A percentile compares a stretch with the other conserved stretches of the same genome.
Evolutionary conservation across 2,888 invertebrate genomes (phyloP).

Genomic region (Dicranocentrus wangi): DNA sequence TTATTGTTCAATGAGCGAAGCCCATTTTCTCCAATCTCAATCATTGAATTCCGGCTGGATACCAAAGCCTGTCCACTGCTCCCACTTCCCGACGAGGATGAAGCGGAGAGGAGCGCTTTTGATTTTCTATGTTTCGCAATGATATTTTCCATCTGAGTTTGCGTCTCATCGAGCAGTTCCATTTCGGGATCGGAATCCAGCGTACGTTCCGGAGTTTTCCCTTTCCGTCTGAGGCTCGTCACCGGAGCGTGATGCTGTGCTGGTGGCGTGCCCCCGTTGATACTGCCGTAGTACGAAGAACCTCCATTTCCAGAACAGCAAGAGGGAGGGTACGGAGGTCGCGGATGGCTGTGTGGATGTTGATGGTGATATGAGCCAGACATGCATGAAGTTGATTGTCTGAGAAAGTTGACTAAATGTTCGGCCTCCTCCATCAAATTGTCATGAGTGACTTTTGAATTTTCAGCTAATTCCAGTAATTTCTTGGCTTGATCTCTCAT

Average conservation of each 20-base stretch:
- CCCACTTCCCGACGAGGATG: conserved; percentile 40
- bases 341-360: conserved; percentile 34
- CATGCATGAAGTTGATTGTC: conserved; percentile 45
- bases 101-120: conserved; percentile 46
- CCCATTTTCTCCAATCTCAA: conserved; percentile 44
- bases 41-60: conserved; percentile 49
- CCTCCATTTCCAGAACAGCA: conserved; percentile 53
- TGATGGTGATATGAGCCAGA: conserved; percentile 42
- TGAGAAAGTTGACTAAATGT: conserved; percentile 64
- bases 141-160: conserved; percentile 57
- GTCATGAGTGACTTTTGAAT: conserved; percentile 66
- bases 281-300: conserved; percentile 48
- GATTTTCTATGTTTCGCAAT: conserved; percentile 57
- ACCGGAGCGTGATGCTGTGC: conserved; percentile 28
- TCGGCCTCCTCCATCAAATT: conserved; percentile 70
- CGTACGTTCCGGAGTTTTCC: conserved; percentile 55
- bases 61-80: conserved; percentile 19
- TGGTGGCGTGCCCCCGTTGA: conserved; percentile 22
- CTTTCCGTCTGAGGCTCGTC: conserved; percentile 39
- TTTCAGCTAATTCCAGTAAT: conserved; percentile 67
- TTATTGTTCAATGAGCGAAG: conserved; percentile 48
- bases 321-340: conserved; percentile 51
- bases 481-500: conserved; percentile 69
- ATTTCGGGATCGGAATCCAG: conserved; percentile 63
- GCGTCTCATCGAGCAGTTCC: conserved; percentile 64